Percentiles rank a stretch among this genome's conserved stretches.
These are phyloP conservation scores for Forbesichthys agassizii DNA, from an alignment of 2,113 vertebrate species.

Conservation along the genomic window DNA sequence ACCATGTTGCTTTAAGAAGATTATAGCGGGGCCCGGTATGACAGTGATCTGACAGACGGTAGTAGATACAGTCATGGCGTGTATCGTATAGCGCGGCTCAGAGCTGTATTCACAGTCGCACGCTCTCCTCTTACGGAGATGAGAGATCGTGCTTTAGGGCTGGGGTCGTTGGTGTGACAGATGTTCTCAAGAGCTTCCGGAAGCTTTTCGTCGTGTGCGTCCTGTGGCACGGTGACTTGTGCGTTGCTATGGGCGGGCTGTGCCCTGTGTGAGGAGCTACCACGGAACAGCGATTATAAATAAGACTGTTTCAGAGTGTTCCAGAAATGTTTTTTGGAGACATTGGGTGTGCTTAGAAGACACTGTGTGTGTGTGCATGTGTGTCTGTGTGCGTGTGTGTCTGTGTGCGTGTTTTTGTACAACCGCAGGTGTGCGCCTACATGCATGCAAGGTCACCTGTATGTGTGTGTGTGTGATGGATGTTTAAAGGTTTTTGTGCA, in stretches of 20 bases:
- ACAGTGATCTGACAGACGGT: slow-evolving; percentile 26
- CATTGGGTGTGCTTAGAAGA: background rate
- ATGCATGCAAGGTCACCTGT: background rate
- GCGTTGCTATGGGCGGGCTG: background rate
- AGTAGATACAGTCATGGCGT: slow-evolving; percentile 22
- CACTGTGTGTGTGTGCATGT: background rate
- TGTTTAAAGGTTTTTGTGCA: too few relatives aligned
- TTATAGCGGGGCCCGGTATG: slow-evolving; percentile 35
- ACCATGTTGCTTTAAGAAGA: slow-evolving; percentile 51
- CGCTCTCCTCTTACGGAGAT: slow-evolving; percentile 26
- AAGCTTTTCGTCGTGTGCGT: slow-evolving; percentile 12
- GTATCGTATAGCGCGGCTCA: slow-evolving; percentile 9
- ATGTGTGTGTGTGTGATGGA: slow-evolving; percentile 4
- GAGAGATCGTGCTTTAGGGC: slow-evolving; percentile 13
- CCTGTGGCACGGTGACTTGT: slow-evolving; percentile 17
- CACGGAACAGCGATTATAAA: too few relatives aligned
- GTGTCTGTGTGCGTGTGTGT: background rate
- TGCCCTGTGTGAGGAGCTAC: slow-evolving; percentile 8
- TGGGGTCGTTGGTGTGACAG: background rate
- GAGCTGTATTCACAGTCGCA: slow-evolving; percentile 27
- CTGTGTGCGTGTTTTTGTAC: background rate
- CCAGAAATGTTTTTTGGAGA: background rate
- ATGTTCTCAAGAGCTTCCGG: slow-evolving; percentile 14
- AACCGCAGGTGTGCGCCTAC: background rate
- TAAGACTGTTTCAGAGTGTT: too few relatives aligned